A percentile compares a stretch with the other conserved stretches of the same genome.
Conservation (phyloP, 2,888 invertebrate genomes). For the Agrotis puta region DNA sequence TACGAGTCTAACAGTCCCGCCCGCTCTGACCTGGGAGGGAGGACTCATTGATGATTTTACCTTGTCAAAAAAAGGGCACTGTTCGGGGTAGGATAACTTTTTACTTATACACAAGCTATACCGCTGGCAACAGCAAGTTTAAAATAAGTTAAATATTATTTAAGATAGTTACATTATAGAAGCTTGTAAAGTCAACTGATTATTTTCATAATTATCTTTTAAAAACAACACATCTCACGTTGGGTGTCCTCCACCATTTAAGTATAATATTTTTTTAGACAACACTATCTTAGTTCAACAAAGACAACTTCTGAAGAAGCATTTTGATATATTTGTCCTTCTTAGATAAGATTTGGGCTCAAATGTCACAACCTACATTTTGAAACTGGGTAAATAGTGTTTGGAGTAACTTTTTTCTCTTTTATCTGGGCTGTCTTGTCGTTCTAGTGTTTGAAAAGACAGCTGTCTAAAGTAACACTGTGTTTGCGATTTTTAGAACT, state of each 20-base stretch:
- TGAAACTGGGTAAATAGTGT: conserved; percentile 52
- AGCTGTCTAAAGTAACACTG: not conserved
- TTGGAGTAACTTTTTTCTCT: conserved; percentile 39
- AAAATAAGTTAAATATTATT: too few relatives aligned
- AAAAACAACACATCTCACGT: conserved; percentile 50
- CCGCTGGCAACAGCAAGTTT: too few relatives aligned
- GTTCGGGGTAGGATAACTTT: too few relatives aligned
- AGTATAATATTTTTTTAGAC: conserved; percentile 77
- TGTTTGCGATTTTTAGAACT: not conserved
- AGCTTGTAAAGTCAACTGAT: not conserved
- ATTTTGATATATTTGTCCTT: conserved; percentile 79
- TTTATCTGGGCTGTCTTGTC: conserved; percentile 7
- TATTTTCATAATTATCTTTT: conserved; percentile 15
- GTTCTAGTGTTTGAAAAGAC: not conserved
- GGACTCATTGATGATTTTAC: too few relatives aligned
- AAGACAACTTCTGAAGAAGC: conserved; percentile 85
- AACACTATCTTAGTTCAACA: conserved; percentile 80
- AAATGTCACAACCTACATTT: conserved; percentile 37
- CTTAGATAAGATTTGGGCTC: conserved; percentile 75
- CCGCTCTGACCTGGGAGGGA: too few relatives aligned
- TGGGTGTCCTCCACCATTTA: conserved; percentile 78
- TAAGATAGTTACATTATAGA: too few relatives aligned
- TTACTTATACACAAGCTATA: too few relatives aligned
- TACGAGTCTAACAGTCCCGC: too few relatives aligned
- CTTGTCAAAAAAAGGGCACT: too few relatives aligned